Conservation (phyloP, 2,888 invertebrate species). For the Thereva unica region DNA sequence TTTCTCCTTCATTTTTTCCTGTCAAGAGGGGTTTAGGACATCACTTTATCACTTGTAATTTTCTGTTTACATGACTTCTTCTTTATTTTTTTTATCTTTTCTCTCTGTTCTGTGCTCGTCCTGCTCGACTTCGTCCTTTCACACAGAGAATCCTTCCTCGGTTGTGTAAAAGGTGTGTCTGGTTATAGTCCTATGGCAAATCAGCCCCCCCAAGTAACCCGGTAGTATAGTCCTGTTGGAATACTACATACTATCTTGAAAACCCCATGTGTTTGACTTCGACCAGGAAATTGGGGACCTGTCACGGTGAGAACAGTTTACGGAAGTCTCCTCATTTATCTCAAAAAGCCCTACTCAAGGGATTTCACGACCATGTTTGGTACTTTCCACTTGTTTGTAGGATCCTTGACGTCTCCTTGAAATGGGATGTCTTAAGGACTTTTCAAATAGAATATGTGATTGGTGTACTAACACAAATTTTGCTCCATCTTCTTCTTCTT, state of each 20-base stretch:
- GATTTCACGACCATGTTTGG: slow-evolving; percentile 26
- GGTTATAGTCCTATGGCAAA: too few species aligned
- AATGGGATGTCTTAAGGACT: slow-evolving; percentile 5
- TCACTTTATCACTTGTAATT: slow-evolving; percentile 35
- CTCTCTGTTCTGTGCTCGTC: not conserved
- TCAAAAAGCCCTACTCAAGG: slow-evolving; percentile 24
- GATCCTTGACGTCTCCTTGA: slow-evolving; percentile 16
- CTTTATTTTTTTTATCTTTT: slow-evolving; percentile 17
- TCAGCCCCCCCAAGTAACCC: too few species aligned
- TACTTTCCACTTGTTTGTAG: slow-evolving; percentile 6
- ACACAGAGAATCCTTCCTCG: too few species aligned
- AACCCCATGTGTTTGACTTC: slow-evolving; percentile 26
- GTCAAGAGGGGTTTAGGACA: slow-evolving; percentile 8
- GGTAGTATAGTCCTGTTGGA: too few species aligned
- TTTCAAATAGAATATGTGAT: too few species aligned
- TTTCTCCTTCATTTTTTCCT: slow-evolving; percentile 22
- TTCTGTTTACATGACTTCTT: slow-evolving; percentile 31
- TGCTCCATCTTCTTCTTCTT: too few species aligned
- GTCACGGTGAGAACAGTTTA: slow-evolving; percentile 30
- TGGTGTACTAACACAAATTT: too few species aligned
- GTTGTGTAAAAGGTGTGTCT: too few species aligned
- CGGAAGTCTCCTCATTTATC: slow-evolving; percentile 31
- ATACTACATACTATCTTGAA: not conserved
- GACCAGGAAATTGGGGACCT: slow-evolving; percentile 23
- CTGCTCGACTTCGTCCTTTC: too few species aligned